Conservation (phyloP, 1,140 invertebrate species). For the Leptinotarsa lineolata region DNA sequence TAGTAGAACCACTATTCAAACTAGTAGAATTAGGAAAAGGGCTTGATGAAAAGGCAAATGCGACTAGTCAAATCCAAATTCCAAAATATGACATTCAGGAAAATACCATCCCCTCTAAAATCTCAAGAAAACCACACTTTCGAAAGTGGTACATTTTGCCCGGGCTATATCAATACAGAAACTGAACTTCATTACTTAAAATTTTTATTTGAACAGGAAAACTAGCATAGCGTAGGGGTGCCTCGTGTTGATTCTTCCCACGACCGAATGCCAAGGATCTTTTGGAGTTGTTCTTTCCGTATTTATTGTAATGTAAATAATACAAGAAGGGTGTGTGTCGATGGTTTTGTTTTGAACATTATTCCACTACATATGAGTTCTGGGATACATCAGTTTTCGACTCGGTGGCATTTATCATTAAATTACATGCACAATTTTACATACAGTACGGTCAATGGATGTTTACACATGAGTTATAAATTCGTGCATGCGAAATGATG, state of each 20-base stretch:
- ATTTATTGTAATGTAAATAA: conserved; percentile 17
- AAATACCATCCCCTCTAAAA: too few relatives aligned
- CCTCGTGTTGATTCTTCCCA: conserved; percentile 18
- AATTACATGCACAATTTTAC: background rate
- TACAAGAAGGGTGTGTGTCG: conserved; percentile 16
- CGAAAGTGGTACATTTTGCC: too few relatives aligned
- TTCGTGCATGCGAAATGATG: too few relatives aligned
- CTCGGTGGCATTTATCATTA: background rate
- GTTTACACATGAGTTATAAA: too few relatives aligned
- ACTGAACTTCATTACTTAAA: background rate
- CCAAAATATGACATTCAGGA: too few relatives aligned
- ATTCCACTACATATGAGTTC: background rate
- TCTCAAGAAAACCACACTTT: too few relatives aligned
- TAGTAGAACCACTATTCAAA: too few relatives aligned
- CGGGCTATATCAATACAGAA: background rate
- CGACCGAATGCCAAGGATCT: conserved; percentile 17
- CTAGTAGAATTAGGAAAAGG: too few relatives aligned
- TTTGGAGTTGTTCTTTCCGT: background rate
- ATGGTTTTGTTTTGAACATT: conserved; percentile 15
- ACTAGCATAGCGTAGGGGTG: conserved; percentile 1
- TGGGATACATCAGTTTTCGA: background rate
- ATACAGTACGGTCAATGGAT: background rate
- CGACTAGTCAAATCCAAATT: too few relatives aligned
- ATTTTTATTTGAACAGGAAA: conserved; percentile 21
- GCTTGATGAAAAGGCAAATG: too few relatives aligned